A percentile compares a stretch with the other conserved stretches of the same genome.
These are phyloP conservation scores for Netelia fuscicornis DNA, from an alignment of 2,888 invertebrate genomes.

Conservation along the genomic window DNA sequence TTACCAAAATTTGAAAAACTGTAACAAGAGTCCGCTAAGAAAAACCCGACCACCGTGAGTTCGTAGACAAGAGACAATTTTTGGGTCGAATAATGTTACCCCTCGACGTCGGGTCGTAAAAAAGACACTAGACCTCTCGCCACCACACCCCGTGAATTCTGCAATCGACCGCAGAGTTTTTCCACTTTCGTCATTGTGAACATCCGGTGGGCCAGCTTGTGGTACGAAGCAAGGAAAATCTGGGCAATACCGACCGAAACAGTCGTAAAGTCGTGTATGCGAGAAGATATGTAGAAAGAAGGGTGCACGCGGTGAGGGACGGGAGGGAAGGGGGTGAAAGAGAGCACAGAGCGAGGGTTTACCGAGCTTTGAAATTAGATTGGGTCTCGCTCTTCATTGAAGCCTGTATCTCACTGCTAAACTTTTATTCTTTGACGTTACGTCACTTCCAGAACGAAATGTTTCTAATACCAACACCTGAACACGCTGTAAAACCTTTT, in stretches of 20 bases:
- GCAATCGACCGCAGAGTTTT: constrained; percentile 56
- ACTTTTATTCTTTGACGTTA: constrained; percentile 20
- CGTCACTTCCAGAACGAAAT: constrained; percentile 47
- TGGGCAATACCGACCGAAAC: constrained; percentile 69
- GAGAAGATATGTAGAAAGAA: not conserved
- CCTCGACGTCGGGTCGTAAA: constrained; percentile 44
- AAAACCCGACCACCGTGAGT: constrained; percentile 4
- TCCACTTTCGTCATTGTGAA: constrained; percentile 52
- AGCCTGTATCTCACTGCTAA: constrained; percentile 10
- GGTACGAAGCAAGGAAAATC: constrained; percentile 38
- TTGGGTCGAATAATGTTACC: constrained; percentile 12
- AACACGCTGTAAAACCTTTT: constrained; percentile 34
- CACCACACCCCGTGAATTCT: constrained; percentile 30
- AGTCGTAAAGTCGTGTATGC: constrained; percentile 78
- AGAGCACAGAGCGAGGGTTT: not conserved
- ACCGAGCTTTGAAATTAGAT: constrained; percentile 23
- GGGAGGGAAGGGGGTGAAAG: not conserved
- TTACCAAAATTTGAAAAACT: constrained; percentile 54
- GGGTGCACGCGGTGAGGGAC: not conserved
- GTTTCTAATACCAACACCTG: not conserved
- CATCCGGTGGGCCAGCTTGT: not conserved
- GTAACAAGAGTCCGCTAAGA: constrained; percentile 38
- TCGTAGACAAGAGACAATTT: constrained; percentile 24
- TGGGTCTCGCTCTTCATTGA: constrained; percentile 9
- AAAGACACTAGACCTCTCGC: constrained; percentile 12